These are phyloP conservation scores for Mus minutoides DNA, from an alignment of 2,797 vertebrate species.

Conservation along the genomic window DNA sequence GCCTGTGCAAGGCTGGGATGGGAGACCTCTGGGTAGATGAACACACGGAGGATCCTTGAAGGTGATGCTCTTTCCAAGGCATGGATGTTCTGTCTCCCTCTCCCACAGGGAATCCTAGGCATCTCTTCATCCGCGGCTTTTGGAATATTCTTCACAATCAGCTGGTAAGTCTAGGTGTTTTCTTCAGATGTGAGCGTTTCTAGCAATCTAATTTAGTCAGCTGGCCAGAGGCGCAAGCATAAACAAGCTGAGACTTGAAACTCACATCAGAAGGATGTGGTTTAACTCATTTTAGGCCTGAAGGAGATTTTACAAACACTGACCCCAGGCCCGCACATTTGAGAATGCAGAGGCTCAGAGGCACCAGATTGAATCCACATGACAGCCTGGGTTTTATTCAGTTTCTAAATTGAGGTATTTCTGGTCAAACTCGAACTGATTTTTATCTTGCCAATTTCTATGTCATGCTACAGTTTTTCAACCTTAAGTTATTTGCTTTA, in stretches of 20 bases:
- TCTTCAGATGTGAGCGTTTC: not conserved
- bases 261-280: not conserved
- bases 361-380: slow-evolving; percentile 16
- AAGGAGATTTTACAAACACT: slow-evolving; percentile 44
- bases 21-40: not conserved
- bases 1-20: not conserved
- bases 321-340: not conserved
- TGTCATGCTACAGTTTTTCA: not conserved
- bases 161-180: not conserved
- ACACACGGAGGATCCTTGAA: not conserved
- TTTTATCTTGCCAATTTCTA: slow-evolving; percentile 14
- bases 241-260: not conserved
- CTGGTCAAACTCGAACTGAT: not conserved
- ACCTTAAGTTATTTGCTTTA: slow-evolving; percentile 24
- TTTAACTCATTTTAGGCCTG: not conserved
- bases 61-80: no score
- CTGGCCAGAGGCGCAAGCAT: not conserved
- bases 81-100: not conserved
- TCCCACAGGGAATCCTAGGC: not conserved
- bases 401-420: not conserved
- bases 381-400: not conserved
- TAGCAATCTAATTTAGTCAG: not conserved
- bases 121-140: not conserved
- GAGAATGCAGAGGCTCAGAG: slow-evolving; percentile 2
- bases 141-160: not conserved